A percentile compares a stretch with the other conserved stretches of the same genome.
These are phyloP conservation scores for Argopecten irradians DNA, from an alignment of 1,140 invertebrate genomes.

Conservation along the genomic window DNA sequence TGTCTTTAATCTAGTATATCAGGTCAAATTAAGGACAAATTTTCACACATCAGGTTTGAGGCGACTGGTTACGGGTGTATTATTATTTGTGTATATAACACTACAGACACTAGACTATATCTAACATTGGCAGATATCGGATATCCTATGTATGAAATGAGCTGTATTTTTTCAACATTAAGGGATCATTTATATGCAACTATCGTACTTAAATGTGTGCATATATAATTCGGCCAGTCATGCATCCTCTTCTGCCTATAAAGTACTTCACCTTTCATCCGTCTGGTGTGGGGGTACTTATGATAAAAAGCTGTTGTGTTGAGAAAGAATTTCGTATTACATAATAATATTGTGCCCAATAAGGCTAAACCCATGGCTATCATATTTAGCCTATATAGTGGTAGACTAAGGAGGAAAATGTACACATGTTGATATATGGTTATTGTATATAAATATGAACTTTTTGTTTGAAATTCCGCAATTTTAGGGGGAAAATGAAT, in stretches of 20 bases:
- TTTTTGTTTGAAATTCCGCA: too few relatives aligned
- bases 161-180: not conserved
- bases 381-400: not conserved
- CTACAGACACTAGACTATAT: too few relatives aligned
- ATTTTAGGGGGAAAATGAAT: too few relatives aligned
- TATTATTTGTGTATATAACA: too few relatives aligned
- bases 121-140: not conserved
- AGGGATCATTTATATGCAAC: constrained; percentile 1
- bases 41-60: too few relatives aligned
- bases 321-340: not conserved
- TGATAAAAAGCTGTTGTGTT: not conserved
- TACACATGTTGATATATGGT: too few relatives aligned
- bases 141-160: not conserved
- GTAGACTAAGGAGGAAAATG: not conserved
- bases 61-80: too few relatives aligned
- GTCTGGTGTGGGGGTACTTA: not conserved
- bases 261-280: not conserved
- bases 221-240: not conserved
- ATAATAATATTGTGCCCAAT: not conserved
- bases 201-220: not conserved
- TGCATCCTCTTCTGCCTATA: not conserved
- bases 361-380: too few relatives aligned
- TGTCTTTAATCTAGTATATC: too few relatives aligned
- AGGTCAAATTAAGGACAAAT: too few relatives aligned
- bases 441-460: too few relatives aligned